Percentiles rank a stretch among this genome's conserved stretches.
Evolutionary conservation across 2,113 vertebrate species (phyloP).

Genomic region (Sprattus sprattus): DNA sequence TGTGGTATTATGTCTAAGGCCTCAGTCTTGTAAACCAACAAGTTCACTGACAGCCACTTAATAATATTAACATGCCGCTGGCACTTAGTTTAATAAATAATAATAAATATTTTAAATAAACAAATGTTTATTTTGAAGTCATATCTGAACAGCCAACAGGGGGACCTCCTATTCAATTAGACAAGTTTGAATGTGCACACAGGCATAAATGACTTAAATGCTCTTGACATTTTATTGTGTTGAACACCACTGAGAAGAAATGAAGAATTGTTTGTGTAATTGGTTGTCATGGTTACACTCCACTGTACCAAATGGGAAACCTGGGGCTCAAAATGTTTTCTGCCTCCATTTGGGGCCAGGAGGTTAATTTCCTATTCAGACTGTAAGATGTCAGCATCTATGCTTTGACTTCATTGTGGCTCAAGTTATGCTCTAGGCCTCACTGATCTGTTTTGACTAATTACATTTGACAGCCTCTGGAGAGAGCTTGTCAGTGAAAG

Average conservation of each 20-base stretch:
- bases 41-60: not conserved
- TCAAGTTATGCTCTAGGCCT: not conserved
- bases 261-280: not conserved
- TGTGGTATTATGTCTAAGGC: not conserved
- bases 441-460: not conserved
- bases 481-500: slow-evolving; percentile 2
- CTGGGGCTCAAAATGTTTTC: not conserved
- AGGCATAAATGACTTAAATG: not conserved
- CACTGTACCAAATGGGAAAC: not conserved
- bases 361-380: not conserved
- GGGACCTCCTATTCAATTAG: not conserved
- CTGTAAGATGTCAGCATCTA: not conserved
- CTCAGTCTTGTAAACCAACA: not conserved
- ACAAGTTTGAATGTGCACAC: not conserved
- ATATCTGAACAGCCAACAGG: not conserved
- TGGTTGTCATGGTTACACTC: not conserved
- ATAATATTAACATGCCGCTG: not conserved
- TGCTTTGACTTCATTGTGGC: not conserved
- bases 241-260: not conserved
- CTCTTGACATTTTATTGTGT: not conserved
- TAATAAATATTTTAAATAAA: slow-evolving; percentile 13
- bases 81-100: slow-evolving; percentile 15
- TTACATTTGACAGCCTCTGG: slow-evolving; percentile 15
- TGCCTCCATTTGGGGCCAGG: not conserved
- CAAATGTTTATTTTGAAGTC: not conserved